A percentile compares a stretch with the other conserved stretches of the same genome.
Evolutionary conservation across 1,140 invertebrate genomes (phyloP).

Genomic region (Phortica variegata): DNA sequence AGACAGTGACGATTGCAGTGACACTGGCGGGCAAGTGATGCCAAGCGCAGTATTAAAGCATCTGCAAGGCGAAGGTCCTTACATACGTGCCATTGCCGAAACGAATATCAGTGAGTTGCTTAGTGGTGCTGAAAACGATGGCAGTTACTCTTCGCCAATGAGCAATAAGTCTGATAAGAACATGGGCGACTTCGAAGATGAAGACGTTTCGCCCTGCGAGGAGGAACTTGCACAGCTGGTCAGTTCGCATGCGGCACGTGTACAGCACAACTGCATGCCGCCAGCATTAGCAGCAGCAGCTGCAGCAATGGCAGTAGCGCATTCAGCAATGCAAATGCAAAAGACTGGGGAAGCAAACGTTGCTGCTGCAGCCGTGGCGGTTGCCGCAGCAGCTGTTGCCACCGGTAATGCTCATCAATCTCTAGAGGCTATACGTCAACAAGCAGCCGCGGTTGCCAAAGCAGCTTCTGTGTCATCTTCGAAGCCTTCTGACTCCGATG

Average conservation of each 20-base stretch:
- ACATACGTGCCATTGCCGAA: slow-evolving; percentile 49
- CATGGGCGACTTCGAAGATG: slow-evolving; percentile 91
- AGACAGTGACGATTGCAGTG: slow-evolving; percentile 55
- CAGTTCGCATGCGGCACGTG: slow-evolving; percentile 28
- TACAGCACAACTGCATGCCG: slow-evolving; percentile 32
- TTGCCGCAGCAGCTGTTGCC: slow-evolving; percentile 40
- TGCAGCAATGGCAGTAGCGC: slow-evolving; percentile 47
- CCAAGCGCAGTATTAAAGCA: slow-evolving; percentile 46
- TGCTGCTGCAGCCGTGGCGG: slow-evolving; percentile 39
- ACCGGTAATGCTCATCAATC: slow-evolving; percentile 46
- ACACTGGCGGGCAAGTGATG: slow-evolving; percentile 36
- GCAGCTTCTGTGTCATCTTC: slow-evolving; percentile 28
- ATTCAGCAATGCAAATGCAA: slow-evolving; percentile 49
- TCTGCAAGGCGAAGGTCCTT: slow-evolving; percentile 50
- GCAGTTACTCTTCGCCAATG: slow-evolving; percentile 82
- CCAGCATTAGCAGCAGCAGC: slow-evolving; percentile 49
- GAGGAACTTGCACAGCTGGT: slow-evolving; percentile 69
- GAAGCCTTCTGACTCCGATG: slow-evolving; percentile 31
- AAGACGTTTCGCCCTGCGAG: slow-evolving; percentile 85
- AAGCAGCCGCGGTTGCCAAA: slow-evolving; percentile 38
- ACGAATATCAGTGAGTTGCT: slow-evolving; percentile 65
- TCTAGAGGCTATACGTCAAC: slow-evolving; percentile 33
- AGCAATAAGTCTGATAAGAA: slow-evolving; percentile 94
- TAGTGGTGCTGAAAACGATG: slow-evolving; percentile 71
- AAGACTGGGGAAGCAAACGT: slow-evolving; percentile 44